Evolutionary conservation across 2,113 vertebrate genomes (phyloP).

Genomic region (Limnothrissa miodon): DNA sequence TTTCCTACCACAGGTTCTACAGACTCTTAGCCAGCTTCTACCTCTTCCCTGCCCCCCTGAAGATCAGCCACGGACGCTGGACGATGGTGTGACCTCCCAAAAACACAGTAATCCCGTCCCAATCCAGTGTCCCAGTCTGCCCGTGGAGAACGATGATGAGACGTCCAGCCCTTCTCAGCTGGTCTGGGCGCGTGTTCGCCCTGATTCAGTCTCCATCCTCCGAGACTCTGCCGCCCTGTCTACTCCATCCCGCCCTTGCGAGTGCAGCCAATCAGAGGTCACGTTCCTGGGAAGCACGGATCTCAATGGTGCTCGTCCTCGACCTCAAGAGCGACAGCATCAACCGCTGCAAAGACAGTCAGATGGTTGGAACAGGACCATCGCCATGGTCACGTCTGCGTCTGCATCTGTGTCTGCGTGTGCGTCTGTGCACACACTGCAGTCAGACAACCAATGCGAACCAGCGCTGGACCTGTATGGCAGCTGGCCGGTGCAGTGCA

Average conservation of each 20-base stretch:
- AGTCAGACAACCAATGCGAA: not conserved
- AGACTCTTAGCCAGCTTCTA: constrained; percentile 54
- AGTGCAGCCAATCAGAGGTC: constrained; percentile 70
- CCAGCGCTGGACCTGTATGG: constrained; percentile 38
- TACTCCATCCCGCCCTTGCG: constrained; percentile 42
- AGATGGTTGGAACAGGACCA: not conserved
- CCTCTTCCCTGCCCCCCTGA: constrained; percentile 48
- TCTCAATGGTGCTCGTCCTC: not conserved
- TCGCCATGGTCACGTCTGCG: not conserved
- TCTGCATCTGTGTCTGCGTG: not conserved
- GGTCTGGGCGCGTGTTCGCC: not conserved
- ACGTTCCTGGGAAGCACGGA: constrained; percentile 49
- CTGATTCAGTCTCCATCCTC: not conserved
- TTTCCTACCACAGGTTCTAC: constrained; percentile 54
- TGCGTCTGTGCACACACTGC: not conserved
- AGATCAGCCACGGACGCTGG: constrained; percentile 63
- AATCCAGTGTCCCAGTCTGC: constrained; percentile 48
- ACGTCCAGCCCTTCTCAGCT: constrained; percentile 28
- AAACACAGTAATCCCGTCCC: constrained; percentile 18
- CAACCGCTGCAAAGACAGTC: not conserved
- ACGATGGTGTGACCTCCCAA: constrained; percentile 39
- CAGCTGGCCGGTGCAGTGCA: constrained; percentile 59
- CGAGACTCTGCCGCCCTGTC: not conserved
- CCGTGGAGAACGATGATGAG: constrained; percentile 66
- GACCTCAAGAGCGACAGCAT: not conserved